Percentiles rank a stretch among this genome's conserved stretches.
Evolutionary conservation across 1,140 invertebrate genomes (phyloP).

Genomic region (Reticulitermes speratus): DNA sequence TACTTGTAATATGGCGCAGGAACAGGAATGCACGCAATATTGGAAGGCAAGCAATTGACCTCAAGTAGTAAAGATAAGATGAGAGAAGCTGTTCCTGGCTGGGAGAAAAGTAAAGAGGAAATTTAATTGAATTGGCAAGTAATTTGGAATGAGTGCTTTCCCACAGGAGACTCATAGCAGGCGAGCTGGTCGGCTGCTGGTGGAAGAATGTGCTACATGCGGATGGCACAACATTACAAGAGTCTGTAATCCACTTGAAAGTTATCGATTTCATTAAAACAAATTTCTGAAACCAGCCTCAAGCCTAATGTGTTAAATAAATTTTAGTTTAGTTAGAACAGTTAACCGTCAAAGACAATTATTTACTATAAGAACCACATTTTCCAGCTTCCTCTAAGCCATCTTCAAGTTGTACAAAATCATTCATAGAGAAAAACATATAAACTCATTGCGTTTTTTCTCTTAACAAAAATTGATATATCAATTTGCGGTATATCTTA

Average conservation of each 20-base stretch:
- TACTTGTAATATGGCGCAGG: background rate
- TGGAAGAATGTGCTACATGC: background rate
- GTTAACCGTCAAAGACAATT: too few relatives aligned
- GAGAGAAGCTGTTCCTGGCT: background rate
- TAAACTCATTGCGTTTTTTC: too few relatives aligned
- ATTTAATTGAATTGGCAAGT: constrained; percentile 17
- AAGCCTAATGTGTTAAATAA: too few relatives aligned
- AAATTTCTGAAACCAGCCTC: too few relatives aligned
- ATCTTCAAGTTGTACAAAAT: too few relatives aligned
- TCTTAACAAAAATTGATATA: too few relatives aligned
- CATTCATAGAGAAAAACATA: too few relatives aligned
- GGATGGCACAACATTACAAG: background rate
- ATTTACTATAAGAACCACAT: too few relatives aligned
- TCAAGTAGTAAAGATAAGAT: background rate
- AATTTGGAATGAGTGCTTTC: background rate
- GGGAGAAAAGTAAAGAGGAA: background rate
- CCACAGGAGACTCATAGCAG: background rate
- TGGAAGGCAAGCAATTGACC: background rate
- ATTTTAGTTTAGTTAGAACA: too few relatives aligned
- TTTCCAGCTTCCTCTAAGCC: too few relatives aligned
- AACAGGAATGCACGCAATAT: background rate
- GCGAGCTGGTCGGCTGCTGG: background rate
- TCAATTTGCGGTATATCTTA: too few relatives aligned
- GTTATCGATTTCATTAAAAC: background rate
- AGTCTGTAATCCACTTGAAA: background rate